phyloP scores from a whole-genome alignment of 2,797 vertebrate species.

The Loriculus beryllinus region DNA sequence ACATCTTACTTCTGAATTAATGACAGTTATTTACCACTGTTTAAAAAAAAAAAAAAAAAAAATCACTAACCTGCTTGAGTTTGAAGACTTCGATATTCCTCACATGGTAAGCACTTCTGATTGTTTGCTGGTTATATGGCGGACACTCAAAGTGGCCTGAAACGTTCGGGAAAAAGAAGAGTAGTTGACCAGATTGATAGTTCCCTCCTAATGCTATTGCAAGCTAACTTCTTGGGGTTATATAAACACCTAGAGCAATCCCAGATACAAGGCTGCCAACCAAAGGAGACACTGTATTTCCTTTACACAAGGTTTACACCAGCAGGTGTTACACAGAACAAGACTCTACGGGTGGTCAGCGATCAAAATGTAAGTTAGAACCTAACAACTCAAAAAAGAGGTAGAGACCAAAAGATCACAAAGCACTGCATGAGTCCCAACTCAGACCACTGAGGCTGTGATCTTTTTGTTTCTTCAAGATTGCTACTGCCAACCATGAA shows the following conservation, averaged over 20 bases:
- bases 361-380: neutral
- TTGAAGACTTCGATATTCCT: conserved; percentile 95
- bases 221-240: neutral
- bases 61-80: conserved; percentile 88
- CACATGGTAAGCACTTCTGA: conserved; percentile 95
- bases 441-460: neutral
- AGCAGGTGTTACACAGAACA: neutral
- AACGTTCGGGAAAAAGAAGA: conserved; percentile 2
- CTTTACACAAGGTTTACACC: neutral
- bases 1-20: neutral
- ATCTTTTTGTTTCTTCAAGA: neutral
- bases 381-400: neutral
- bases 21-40: neutral
- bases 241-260: neutral
- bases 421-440: neutral
- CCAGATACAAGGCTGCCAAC: neutral
- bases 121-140: conserved; percentile 88
- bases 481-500: neutral
- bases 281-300: neutral
- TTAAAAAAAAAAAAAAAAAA: neutral
- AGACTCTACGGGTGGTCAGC: neutral
- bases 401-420: neutral
- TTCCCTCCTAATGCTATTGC: neutral
- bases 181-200: neutral
- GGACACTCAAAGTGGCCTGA: conserved; percentile 94